A percentile compares a stretch with the other conserved stretches of the same genome.
Conservation (phyloP, 2,113 vertebrate species). For the Gadus chalcogrammus region DNA sequence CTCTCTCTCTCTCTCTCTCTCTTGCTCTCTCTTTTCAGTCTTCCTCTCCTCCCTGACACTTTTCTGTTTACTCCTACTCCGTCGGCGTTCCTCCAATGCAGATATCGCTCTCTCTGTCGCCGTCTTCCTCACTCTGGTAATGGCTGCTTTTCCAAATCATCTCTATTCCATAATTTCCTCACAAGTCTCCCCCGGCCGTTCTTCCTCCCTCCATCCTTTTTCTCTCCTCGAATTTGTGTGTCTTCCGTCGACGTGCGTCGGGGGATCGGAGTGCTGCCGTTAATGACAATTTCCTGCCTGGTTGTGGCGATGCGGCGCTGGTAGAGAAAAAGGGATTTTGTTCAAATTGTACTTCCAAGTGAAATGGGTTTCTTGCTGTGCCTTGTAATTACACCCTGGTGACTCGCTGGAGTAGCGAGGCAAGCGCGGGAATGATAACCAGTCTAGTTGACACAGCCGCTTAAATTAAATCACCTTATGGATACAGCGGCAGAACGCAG, state of each 20-base stretch:
- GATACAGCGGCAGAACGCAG: no score
- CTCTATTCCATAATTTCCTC: no score
- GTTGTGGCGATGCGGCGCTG: slow-evolving; percentile 34
- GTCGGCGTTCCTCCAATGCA: no score
- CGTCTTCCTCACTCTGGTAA: no score
- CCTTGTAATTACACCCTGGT: slow-evolving; percentile 46
- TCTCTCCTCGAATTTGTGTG: no score
- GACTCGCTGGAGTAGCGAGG: slow-evolving; percentile 31
- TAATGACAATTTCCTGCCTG: slow-evolving; percentile 45
- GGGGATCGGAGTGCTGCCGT: slow-evolving; percentile 10
- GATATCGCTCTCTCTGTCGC: no score
- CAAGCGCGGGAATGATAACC: slow-evolving; percentile 18
- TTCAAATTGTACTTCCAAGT: slow-evolving; percentile 45
- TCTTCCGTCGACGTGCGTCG: no score
- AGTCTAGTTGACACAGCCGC: slow-evolving; percentile 30
- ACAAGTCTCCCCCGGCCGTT: no score
- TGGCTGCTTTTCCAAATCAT: no score
- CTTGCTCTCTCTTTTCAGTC: neutral
- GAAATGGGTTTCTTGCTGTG: slow-evolving; percentile 41
- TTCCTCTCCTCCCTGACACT: neutral
- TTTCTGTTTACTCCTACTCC: no score
- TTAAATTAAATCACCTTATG: slow-evolving; percentile 26
- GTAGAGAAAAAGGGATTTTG: slow-evolving; percentile 39
- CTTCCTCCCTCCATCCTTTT: no score
- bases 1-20: neutral